A percentile compares a stretch with the other conserved stretches of the same genome.
These are phyloP conservation scores for Etheostoma cragini DNA, from an alignment of 2,113 vertebrate genomes.

Conservation along the genomic window DNA sequence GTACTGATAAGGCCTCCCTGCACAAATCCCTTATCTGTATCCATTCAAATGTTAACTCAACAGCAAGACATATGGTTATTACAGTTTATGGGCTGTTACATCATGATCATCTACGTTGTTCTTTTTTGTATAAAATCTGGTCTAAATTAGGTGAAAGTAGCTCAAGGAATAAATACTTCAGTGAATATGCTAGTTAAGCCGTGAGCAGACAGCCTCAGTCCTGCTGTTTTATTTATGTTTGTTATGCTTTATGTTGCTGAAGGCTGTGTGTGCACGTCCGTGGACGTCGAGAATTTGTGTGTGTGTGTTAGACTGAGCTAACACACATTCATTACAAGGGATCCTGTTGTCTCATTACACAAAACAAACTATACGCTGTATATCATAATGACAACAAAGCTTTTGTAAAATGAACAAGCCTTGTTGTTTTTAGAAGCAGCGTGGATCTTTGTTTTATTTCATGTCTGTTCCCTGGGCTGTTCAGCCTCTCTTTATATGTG, in stretches of 20 bases:
- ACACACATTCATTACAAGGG: slow-evolving; percentile 17
- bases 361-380: slow-evolving; percentile 12
- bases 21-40: slow-evolving; percentile 23
- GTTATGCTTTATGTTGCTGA: slow-evolving; percentile 38
- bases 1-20: slow-evolving; percentile 8
- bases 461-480: background rate
- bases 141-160: slow-evolving; percentile 3
- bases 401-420: background rate
- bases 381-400: slow-evolving; percentile 11
- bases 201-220: slow-evolving; percentile 24
- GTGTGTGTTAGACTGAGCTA: background rate
- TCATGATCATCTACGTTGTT: background rate
- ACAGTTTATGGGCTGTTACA: slow-evolving; percentile 14
- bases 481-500: slow-evolving; percentile 11
- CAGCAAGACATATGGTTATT: slow-evolving; percentile 9
- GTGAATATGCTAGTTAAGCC: slow-evolving; percentile 27
- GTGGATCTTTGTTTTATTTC: background rate
- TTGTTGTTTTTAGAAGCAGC: background rate
- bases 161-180: slow-evolving; percentile 62
- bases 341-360: slow-evolving; percentile 33
- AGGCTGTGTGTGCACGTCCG: slow-evolving; percentile 20
- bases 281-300: background rate
- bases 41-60: slow-evolving; percentile 35
- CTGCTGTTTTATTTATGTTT: slow-evolving; percentile 73
- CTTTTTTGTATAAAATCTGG: background rate